These are phyloP conservation scores for Eufriesea mexicana DNA, from an alignment of 1,140 invertebrate genomes.

Conservation along the genomic window DNA sequence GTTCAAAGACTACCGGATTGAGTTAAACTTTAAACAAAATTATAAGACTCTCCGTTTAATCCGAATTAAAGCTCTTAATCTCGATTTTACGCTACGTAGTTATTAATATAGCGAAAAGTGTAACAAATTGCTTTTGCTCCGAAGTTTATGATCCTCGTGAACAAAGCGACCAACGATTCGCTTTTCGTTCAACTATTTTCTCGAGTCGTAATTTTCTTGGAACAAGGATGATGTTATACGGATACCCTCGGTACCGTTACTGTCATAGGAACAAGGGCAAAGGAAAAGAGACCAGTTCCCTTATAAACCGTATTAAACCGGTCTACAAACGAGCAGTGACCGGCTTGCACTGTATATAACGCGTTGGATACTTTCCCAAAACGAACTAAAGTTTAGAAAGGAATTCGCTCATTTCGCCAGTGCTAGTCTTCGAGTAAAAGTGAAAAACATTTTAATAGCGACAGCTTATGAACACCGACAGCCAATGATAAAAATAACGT, in stretches of 20 bases:
- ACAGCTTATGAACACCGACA: background rate
- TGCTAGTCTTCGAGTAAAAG: slow-evolving; percentile 76
- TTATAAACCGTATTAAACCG: slow-evolving; percentile 41
- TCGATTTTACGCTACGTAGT: background rate
- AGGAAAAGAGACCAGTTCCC: slow-evolving; percentile 17
- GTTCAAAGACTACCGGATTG: slow-evolving; percentile 9
- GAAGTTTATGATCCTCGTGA: background rate
- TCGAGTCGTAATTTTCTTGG: background rate
- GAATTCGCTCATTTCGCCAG: slow-evolving; percentile 60
- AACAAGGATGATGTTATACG: background rate
- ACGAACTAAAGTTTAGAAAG: slow-evolving; percentile 78
- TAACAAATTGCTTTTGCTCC: slow-evolving; percentile 1
- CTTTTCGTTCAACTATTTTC: background rate
- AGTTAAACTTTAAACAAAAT: background rate
- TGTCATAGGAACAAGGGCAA: slow-evolving; percentile 25
- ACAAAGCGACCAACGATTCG: background rate
- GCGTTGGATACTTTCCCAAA: slow-evolving; percentile 73
- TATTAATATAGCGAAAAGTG: slow-evolving; percentile 5
- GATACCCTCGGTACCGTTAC: background rate
- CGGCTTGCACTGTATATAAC: background rate
- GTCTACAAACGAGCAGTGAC: background rate
- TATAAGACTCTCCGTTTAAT: slow-evolving; percentile 7
- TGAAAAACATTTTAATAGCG: slow-evolving; percentile 28
- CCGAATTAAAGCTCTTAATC: slow-evolving; percentile 7
- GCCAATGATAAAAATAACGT: background rate